A percentile compares a stretch with the other conserved stretches of the same genome.
phyloP scores from a whole-genome alignment of 2,888 invertebrate genomes.

The Pyrgus malvae region DNA sequence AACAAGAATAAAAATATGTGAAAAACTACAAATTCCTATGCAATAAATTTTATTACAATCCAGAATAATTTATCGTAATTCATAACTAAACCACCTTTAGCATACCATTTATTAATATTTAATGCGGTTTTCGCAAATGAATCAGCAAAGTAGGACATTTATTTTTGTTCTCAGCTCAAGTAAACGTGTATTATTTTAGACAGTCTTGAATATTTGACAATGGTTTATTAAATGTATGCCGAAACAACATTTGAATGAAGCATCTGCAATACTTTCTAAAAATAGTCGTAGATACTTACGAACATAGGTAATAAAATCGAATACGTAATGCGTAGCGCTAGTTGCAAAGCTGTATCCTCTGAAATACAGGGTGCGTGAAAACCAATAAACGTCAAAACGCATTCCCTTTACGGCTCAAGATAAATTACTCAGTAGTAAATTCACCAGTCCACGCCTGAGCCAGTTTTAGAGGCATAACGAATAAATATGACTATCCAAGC shows the following conservation, averaged over 20 bases:
- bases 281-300: conserved; percentile 56
- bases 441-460: conserved; percentile 33
- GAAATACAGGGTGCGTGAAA: conserved; percentile 61
- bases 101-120: conserved; percentile 14
- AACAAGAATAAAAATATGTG: too few relatives aligned
- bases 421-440: conserved; percentile 39
- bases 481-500: background rate
- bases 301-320: conserved; percentile 53
- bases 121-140: conserved; percentile 7
- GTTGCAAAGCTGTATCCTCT: conserved; percentile 51
- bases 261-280: conserved; percentile 55
- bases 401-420: conserved; percentile 44
- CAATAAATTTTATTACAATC: background rate
- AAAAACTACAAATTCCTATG: too few relatives aligned
- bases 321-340: conserved; percentile 44
- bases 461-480: conserved; percentile 14
- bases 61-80: conserved; percentile 9
- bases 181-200: conserved; percentile 17
- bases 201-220: conserved; percentile 16
- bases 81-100: background rate
- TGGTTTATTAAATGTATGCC: conserved; percentile 13
- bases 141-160: conserved; percentile 22
- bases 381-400: conserved; percentile 53
- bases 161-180: conserved; percentile 10
- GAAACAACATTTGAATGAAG: conserved; percentile 32